These are phyloP conservation scores for Spondyliosoma cantharus DNA, from an alignment of 2,797 vertebrate genomes.

Conservation along the genomic window DNA sequence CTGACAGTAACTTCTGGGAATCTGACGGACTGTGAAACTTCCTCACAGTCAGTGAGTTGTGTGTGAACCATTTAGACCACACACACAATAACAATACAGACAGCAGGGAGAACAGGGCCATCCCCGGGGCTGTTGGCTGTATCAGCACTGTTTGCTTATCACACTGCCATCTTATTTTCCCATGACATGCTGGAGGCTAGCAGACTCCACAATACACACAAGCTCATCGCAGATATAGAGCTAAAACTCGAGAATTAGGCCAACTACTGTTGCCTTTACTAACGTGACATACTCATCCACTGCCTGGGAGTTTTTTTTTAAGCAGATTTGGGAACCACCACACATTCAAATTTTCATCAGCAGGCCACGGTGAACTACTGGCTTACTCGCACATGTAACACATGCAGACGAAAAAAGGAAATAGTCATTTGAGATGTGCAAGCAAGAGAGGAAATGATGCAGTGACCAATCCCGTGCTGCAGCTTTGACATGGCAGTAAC, in stretches of 20 bases:
- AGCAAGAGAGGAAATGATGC: slow-evolving; percentile 48
- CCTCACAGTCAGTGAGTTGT: slow-evolving; percentile 2
- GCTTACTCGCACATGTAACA: neutral
- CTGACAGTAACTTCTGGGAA: neutral
- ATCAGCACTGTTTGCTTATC: slow-evolving; percentile 69
- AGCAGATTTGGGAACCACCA: neutral
- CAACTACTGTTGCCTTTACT: neutral
- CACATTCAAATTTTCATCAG: neutral
- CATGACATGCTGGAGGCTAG: slow-evolving; percentile 39
- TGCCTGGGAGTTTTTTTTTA: slow-evolving; percentile 6
- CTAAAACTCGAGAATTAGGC: neutral
- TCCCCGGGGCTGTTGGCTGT: slow-evolving; percentile 45
- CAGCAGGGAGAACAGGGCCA: slow-evolving; percentile 21
- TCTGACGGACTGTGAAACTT: slow-evolving; percentile 7
- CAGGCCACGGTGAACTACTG: neutral
- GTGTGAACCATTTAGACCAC: slow-evolving; percentile 44
- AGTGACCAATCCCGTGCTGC: slow-evolving; percentile 34
- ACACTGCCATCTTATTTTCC: slow-evolving; percentile 63
- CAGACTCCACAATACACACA: slow-evolving; percentile 30
- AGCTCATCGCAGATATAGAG: neutral
- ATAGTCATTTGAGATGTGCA: slow-evolving; percentile 25
- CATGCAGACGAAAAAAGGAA: slow-evolving; percentile 50
- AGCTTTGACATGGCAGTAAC: slow-evolving; percentile 13
- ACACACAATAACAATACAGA: slow-evolving; percentile 33
- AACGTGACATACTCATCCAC: neutral